phyloP scores from a whole-genome alignment of 2,888 invertebrate species.

The Mimas tiliae region DNA sequence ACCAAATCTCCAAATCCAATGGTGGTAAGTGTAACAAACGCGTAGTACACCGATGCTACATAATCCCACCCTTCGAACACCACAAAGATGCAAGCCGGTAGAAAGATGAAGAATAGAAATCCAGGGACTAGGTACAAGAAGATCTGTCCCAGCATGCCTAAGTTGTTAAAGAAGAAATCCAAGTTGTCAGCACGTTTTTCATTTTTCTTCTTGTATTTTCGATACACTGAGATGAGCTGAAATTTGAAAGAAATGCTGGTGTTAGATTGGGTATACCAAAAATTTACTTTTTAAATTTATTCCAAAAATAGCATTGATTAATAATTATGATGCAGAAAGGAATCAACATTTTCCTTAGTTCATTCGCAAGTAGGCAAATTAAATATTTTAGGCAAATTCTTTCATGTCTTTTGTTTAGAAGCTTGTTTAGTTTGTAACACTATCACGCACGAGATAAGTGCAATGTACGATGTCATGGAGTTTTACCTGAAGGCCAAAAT shows the following conservation, averaged over 20 bases:
- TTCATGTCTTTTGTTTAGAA: too few relatives aligned
- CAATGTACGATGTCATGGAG: neutral
- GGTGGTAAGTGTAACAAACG: conserved; percentile 94
- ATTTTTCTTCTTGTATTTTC: conserved; percentile 90
- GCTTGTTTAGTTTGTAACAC: too few relatives aligned
- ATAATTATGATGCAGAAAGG: too few relatives aligned
- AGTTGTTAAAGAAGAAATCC: conserved; percentile 87
- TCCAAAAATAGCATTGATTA: too few relatives aligned
- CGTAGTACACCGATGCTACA: conserved; percentile 93
- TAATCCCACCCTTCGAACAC: conserved; percentile 95
- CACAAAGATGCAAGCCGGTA: conserved; percentile 93
- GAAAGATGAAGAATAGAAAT: conserved; percentile 92
- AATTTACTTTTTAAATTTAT: neutral
- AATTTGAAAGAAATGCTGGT: conserved; percentile 38
- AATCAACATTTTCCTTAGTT: too few relatives aligned
- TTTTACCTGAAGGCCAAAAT: conserved; percentile 91
- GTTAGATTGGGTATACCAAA: too few relatives aligned
- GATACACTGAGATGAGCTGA: conserved; percentile 91
- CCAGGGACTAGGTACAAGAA: conserved; percentile 95
- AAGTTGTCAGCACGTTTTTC: conserved; percentile 83
- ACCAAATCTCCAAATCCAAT: conserved; percentile 98
- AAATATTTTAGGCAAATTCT: too few relatives aligned
- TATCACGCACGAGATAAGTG: neutral
- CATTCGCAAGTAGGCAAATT: too few relatives aligned
- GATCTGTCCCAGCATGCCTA: conserved; percentile 91